Evolutionary conservation across 2,888 invertebrate species (phyloP).

Genomic region (Lycocerus yunnanus): DNA sequence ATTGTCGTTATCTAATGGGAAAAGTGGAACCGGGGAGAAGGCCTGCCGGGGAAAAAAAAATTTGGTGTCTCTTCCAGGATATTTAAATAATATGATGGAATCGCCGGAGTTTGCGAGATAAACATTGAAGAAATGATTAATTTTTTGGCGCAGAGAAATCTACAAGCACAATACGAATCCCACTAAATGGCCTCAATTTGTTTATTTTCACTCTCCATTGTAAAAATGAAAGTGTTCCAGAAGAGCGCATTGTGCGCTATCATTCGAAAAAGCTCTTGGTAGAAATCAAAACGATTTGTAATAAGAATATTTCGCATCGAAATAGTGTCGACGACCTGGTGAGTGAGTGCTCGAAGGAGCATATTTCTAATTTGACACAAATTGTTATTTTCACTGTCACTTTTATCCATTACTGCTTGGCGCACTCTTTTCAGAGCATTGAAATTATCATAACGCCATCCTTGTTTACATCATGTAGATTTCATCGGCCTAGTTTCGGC

Average conservation of each 20-base stretch:
- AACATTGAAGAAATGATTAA: neutral
- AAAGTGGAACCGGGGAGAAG: neutral
- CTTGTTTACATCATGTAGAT: conserved; percentile 35
- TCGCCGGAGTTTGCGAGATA: neutral
- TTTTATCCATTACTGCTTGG: conserved; percentile 30
- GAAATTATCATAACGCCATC: conserved; percentile 16
- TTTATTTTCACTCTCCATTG: conserved; percentile 31
- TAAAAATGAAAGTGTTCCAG: conserved; percentile 34
- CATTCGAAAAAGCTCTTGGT: conserved; percentile 23
- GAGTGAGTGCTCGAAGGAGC: conserved; percentile 30
- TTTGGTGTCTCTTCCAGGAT: neutral
- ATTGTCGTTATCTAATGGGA: neutral
- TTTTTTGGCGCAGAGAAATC: neutral
- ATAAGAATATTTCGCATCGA: conserved; percentile 20
- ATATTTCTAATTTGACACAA: conserved; percentile 36
- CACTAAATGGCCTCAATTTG: conserved; percentile 8
- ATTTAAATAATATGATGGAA: neutral
- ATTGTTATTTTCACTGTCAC: conserved; percentile 39
- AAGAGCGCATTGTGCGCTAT: conserved; percentile 24
- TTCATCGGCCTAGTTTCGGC: conserved; percentile 46
- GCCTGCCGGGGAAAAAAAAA: neutral
- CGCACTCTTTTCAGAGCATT: conserved; percentile 6
- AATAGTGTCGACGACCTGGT: conserved; percentile 33
- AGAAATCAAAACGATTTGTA: conserved; percentile 30
- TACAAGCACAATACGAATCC: conserved; percentile 2